phyloP scores from a whole-genome alignment of 2,888 invertebrate genomes.

The Drymonia ruficornis region DNA sequence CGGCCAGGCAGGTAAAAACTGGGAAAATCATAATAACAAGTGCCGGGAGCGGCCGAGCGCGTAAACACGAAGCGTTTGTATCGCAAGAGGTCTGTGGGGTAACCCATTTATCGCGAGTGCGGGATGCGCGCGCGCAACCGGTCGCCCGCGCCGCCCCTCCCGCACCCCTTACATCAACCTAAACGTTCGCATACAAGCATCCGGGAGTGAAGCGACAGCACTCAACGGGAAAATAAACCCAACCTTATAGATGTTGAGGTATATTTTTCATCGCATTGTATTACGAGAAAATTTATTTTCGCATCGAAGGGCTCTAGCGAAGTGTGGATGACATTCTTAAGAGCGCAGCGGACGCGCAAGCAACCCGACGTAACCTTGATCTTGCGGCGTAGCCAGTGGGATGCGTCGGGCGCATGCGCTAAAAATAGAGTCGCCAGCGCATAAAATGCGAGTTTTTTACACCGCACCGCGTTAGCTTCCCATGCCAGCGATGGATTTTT shows the following conservation, averaged over 20 bases:
- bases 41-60: constrained; percentile 24
- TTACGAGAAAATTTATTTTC: constrained; percentile 45
- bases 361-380: constrained; percentile 73
- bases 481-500: constrained; percentile 67
- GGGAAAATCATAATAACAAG: constrained; percentile 25
- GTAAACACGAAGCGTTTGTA: constrained; percentile 58
- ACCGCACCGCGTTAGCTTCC: constrained; percentile 67
- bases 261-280: constrained; percentile 32
- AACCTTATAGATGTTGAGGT: constrained; percentile 34
- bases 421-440: constrained; percentile 73
- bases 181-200: constrained; percentile 68
- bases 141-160: constrained; percentile 55
- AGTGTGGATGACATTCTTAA: constrained; percentile 63
- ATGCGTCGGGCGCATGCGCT: constrained; percentile 72
- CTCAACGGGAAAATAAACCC: not conserved
- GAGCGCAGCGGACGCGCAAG: constrained; percentile 49
- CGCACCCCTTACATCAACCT: constrained; percentile 36
- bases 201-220: constrained; percentile 62
- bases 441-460: constrained; percentile 74
- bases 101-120: constrained; percentile 78
- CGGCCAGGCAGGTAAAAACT: constrained; percentile 21
- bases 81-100: constrained; percentile 82
- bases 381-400: constrained; percentile 78
- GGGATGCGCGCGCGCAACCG: constrained; percentile 65
- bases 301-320: constrained; percentile 52